These are phyloP conservation scores for Dione vanillae DNA, from an alignment of 2,888 invertebrate species.

Conservation along the genomic window DNA sequence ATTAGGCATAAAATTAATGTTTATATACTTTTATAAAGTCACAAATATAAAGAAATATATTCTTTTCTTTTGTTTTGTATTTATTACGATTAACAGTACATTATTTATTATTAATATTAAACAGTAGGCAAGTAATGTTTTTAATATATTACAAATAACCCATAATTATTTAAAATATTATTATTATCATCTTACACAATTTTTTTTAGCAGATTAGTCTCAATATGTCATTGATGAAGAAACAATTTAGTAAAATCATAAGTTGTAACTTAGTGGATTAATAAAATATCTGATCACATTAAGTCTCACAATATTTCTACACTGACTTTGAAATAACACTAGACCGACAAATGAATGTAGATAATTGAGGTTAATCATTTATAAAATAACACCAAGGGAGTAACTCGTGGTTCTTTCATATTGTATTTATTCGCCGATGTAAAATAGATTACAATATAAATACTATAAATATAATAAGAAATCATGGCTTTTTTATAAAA, in stretches of 20 bases:
- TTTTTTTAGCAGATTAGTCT: too few relatives aligned
- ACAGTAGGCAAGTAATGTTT: too few relatives aligned
- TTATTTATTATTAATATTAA: too few relatives aligned
- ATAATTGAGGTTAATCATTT: slow-evolving; percentile 13
- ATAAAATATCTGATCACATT: not conserved
- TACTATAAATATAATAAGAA: not conserved
- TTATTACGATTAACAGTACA: too few relatives aligned
- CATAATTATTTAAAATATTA: too few relatives aligned
- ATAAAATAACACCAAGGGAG: not conserved
- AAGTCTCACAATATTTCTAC: not conserved
- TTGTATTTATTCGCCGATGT: not conserved
- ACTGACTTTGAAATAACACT: slow-evolving; percentile 16
- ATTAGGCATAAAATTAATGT: not conserved
- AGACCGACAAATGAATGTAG: not conserved
- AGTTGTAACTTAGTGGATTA: not conserved
- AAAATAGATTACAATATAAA: not conserved
- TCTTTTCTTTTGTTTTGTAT: not conserved
- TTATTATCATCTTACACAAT: too few relatives aligned
- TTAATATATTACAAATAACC: too few relatives aligned
- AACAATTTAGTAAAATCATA: not conserved
- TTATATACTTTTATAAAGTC: not conserved
- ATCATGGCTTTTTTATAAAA: not conserved
- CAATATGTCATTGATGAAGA: not conserved
- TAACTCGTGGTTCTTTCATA: not conserved
- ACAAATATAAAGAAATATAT: not conserved